Base-by-base conservation (phyloP, 2,888 invertebrate genomes). In the Harmothoe impar region DNA sequence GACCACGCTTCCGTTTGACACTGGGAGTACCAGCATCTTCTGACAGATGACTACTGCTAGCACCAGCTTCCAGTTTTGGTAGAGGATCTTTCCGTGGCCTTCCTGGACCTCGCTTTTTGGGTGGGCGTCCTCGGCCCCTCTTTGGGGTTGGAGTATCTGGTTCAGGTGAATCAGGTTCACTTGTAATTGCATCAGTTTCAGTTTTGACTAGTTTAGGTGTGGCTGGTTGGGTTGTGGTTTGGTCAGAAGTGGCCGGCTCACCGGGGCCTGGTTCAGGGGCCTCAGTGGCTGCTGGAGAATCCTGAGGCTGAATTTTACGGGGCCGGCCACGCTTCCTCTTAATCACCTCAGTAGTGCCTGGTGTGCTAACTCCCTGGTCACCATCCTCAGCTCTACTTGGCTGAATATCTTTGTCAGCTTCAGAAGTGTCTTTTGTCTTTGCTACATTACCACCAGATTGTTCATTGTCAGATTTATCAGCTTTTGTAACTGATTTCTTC, bases 271-370 rank as follows among this genome's bases (percentile, higher is more conserved):
- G 43, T 43, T 43, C 43, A 43, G 43, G 5, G 10, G 43, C 43
- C 3, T 3, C 10, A 7, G 43, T 43, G 43, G 10, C 10, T 43
- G 43, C 43, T n/a, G n/a, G n/a, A 43, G 43, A 43, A 43, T 43
- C 5, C 43, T 43, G 43, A 43, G 43, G 43, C 10, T 72, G 12
- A 0, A 43, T 25, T 51, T 84, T 84, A 17, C 33, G 84, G 3
- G 43, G 43, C 0, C 84, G 43, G 1, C 84, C 86, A 17, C 86
- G 86, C 20, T 86, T 52, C 29, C 54, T 86, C 54, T 86, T 86
- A 15, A 56, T 0, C 0, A 81, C 81, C 1, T 52, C 1, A 84
- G 29, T 25, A 29, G 0, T 15, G 25, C 33, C 43, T 35, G 23
- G 43, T 84, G 17, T 35, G 10, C 3, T 10, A 43, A 43, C 43